Percentiles rank a stretch among this genome's conserved stretches.
These are phyloP conservation scores for Piscicola geometra DNA, from an alignment of 2,888 invertebrate genomes.

Conservation along the genomic window DNA sequence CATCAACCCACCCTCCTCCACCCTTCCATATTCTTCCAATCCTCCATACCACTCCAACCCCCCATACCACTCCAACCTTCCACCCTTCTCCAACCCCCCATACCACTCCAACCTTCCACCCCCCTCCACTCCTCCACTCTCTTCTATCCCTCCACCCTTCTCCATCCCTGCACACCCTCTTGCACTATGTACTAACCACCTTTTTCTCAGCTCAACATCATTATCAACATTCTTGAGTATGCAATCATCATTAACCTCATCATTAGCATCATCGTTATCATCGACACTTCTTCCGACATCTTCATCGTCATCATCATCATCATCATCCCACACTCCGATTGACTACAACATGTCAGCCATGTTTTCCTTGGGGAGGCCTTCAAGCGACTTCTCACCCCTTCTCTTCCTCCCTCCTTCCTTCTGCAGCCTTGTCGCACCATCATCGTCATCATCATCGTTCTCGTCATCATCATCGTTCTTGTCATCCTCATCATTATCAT, in stretches of 20 bases:
- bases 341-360: not conserved
- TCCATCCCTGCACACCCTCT: not conserved
- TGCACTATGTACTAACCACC: not conserved
- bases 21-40: too few species aligned
- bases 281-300: not conserved
- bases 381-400: not conserved
- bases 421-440: not conserved
- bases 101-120: too few species aligned
- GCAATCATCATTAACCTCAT: not conserved
- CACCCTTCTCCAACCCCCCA: too few species aligned
- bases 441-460: constrained; percentile 14
- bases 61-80: too few species aligned
- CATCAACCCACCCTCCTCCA: too few species aligned
- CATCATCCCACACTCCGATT: not conserved
- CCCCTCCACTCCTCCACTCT: too few species aligned
- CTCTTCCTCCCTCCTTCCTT: not conserved
- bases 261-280: constrained; percentile 17
- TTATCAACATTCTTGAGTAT: not conserved
- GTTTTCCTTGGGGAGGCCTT: not conserved
- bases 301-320: not conserved
- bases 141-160: not conserved
- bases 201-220: not conserved
- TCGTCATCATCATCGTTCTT: constrained; percentile 5
- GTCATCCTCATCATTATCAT: constrained; percentile 7
- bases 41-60: too few species aligned